Conservation (phyloP, 2,113 vertebrate species). For the Girardinichthys multiradiatus region DNA sequence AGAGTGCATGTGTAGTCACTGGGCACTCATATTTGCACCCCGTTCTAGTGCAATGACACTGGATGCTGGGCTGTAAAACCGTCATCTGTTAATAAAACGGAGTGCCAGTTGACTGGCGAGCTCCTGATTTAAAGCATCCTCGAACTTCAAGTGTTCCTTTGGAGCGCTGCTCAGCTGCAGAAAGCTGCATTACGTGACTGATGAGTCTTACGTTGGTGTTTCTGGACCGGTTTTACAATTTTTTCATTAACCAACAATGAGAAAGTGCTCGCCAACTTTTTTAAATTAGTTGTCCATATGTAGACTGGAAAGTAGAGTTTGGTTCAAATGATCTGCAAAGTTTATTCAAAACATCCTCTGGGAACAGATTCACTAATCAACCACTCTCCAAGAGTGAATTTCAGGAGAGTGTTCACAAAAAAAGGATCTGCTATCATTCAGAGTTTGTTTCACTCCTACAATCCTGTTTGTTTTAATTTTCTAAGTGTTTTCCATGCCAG, state of each 20-base stretch:
- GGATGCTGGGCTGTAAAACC: constrained; percentile 48
- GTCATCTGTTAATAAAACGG: constrained; percentile 49
- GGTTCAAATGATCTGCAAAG: constrained; percentile 10
- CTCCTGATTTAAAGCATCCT: constrained; percentile 46
- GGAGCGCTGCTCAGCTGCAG: background rate
- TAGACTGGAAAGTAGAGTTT: constrained; percentile 3
- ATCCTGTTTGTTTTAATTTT: constrained; percentile 3
- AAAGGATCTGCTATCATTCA: constrained; percentile 27
- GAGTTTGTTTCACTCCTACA: constrained; percentile 25
- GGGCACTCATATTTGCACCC: constrained; percentile 13
- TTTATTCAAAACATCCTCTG: constrained; percentile 36
- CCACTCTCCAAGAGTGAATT: constrained; percentile 11
- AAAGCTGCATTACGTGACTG: background rate
- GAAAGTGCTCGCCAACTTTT: constrained; percentile 7
- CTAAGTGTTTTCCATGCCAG: constrained; percentile 5
- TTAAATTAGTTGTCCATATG: constrained; percentile 3
- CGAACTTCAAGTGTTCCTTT: constrained; percentile 17
- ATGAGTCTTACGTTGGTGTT: background rate
- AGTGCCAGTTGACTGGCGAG: constrained; percentile 53
- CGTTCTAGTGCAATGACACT: constrained; percentile 20
- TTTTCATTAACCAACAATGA: constrained; percentile 27
- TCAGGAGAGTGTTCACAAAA: constrained; percentile 34
- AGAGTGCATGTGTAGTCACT: constrained; percentile 1
- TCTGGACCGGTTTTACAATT: background rate
- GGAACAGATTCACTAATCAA: background rate